phyloP scores from a whole-genome alignment of 2,888 invertebrate genomes.

The Brenthis daphne region DNA sequence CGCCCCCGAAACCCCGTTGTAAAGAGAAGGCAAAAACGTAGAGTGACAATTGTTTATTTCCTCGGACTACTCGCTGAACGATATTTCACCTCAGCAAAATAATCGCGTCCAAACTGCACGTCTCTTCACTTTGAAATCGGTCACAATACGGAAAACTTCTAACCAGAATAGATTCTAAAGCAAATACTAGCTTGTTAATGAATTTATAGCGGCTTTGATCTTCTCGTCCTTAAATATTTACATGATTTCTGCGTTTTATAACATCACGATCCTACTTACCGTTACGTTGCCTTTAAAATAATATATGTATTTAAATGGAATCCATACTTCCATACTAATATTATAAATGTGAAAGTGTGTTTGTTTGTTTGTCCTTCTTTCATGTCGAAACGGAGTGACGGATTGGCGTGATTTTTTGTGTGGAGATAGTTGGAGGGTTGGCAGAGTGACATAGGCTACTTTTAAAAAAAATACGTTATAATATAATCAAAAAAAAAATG shows the following conservation, averaged over 20 bases:
- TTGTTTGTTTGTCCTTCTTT: no score
- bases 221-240: constrained; percentile 29
- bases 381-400: no score
- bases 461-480: no score
- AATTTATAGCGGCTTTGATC: constrained; percentile 38
- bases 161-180: constrained; percentile 49
- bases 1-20: no score
- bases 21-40: constrained; percentile 44
- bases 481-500: no score
- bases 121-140: constrained; percentile 54
- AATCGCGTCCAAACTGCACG: constrained; percentile 56
- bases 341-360: no score
- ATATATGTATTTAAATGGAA: neutral
- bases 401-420: no score
- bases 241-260: constrained; percentile 19
- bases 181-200: constrained; percentile 39
- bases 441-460: no score
- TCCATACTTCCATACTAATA: no score
- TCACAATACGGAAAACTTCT: constrained; percentile 65
- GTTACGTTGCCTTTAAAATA: constrained; percentile 17
- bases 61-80: constrained; percentile 52
- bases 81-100: constrained; percentile 54
- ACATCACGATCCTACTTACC: constrained; percentile 22
- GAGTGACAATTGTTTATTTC: constrained; percentile 60
- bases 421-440: no score